Conservation (phyloP, 2,113 vertebrate genomes). For the Sisor rabdophorus region DNA sequence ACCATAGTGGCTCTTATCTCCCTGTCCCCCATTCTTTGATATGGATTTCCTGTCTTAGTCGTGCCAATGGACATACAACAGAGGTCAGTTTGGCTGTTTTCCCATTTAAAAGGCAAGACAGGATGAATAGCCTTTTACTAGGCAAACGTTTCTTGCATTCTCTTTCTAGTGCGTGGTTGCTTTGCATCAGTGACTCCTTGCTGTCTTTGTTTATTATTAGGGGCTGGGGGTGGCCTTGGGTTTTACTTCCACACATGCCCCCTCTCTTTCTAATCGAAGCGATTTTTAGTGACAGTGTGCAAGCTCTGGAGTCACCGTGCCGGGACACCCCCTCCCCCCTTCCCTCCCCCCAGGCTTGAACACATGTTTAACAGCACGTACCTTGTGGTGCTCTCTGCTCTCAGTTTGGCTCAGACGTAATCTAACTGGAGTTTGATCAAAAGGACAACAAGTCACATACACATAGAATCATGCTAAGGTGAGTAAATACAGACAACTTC, state of each 20-base stretch:
- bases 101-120: slow-evolving; percentile 55
- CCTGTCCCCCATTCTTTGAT: slow-evolving; percentile 67
- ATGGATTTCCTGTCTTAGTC: slow-evolving; percentile 73
- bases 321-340: slow-evolving; percentile 59
- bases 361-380: slow-evolving; percentile 72
- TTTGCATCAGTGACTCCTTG: slow-evolving; percentile 30
- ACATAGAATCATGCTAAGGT: slow-evolving; percentile 19
- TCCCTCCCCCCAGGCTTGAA: slow-evolving; percentile 38
- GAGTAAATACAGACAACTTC: slow-evolving; percentile 28
- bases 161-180: background rate
- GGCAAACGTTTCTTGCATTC: slow-evolving; percentile 24
- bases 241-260: slow-evolving; percentile 38
- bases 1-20: slow-evolving; percentile 59
- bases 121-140: slow-evolving; percentile 50
- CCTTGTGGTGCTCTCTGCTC: slow-evolving; percentile 61
- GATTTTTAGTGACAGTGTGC: slow-evolving; percentile 48
- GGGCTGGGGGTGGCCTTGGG: slow-evolving; percentile 37
- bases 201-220: slow-evolving; percentile 49
- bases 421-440: slow-evolving; percentile 70
- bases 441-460: slow-evolving; percentile 47
- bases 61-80: slow-evolving; percentile 61
- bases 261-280: slow-evolving; percentile 41
- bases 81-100: slow-evolving; percentile 57
- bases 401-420: slow-evolving; percentile 69
- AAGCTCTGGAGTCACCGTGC: slow-evolving; percentile 66